Conservation (phyloP, 2,797 vertebrate species). For the Alfaro cultratus region DNA sequence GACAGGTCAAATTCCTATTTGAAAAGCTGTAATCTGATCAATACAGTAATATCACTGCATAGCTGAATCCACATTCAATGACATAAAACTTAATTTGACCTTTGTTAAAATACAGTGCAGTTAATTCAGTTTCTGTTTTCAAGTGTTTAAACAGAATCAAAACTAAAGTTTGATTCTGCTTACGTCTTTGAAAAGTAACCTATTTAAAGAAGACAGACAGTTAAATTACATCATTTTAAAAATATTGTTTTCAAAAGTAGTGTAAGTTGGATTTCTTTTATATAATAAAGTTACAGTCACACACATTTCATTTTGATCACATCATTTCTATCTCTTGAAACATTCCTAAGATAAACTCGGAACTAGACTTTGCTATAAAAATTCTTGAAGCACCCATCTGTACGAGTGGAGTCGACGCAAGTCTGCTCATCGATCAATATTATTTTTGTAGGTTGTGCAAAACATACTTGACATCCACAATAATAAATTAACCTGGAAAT, state of each 20-base stretch:
- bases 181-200: no score
- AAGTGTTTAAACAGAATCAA: not conserved
- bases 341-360: not conserved
- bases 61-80: not conserved
- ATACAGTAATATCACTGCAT: not conserved
- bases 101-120: not conserved
- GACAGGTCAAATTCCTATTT: not conserved
- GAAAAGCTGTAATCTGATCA: not conserved
- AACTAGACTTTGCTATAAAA: not conserved
- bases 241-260: not conserved
- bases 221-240: not conserved
- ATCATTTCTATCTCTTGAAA: not conserved
- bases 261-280: not conserved
- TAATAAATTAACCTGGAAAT: constrained; percentile 17
- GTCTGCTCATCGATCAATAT: not conserved
- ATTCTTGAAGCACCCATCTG: not conserved
- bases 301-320: not conserved
- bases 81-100: not conserved
- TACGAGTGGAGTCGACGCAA: constrained; percentile 9
- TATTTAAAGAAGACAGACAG: not conserved
- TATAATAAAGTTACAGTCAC: not conserved
- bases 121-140: not conserved
- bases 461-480: not conserved
- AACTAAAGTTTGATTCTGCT: no score
- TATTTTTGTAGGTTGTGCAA: not conserved